Base-by-base conservation (phyloP, 1,140 invertebrate species). In the Euschistus heros region DNA sequence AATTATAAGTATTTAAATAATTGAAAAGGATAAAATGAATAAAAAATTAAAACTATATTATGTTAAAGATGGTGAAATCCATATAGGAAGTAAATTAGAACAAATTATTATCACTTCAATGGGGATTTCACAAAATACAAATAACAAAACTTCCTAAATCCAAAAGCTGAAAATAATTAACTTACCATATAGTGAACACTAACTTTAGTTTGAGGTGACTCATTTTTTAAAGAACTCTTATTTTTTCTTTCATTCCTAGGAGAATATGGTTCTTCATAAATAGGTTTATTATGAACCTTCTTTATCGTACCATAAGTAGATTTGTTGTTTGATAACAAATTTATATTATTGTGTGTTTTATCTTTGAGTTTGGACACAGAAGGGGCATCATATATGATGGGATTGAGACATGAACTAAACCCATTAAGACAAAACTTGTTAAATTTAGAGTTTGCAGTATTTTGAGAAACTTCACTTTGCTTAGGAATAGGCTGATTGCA, bases 301-400 rank as follows among this genome's bases (percentile, higher is more conserved):
- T 50, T 50, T 18, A 50, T 50, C 3, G 47, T 50, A 10, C 47
- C 47, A 50, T 50, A 50, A 6, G 47, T 37, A 37, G 33, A 50
- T 18, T 18, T 18, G 47, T 3, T 22, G n/a, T 50, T 50, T 3
- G 47, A 22, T 18, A 17, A 22, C n/a, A 50, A 22, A 18, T n/a
- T 50, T 2, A 22, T 50, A 22, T 22, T 50, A 22, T 22, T 50
- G 10, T 50, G 3, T 50, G 22, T 50, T 5, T 20, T 14, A 50
- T 1, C 47, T 50, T 18, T 18, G n/a, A 60, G 37, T 44, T 67
- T 67, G 0, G 17, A 24, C 46, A 63, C 55, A 27, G 60, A 59
- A 7, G 61, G 66, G 15, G 46, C 27, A 22, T 67, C 66, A 63
- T 63, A 64, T 22, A 67, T 67, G 47, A 60, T 54, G 3, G 30